Conservation (phyloP, 2,797 vertebrate species). For the Eleutherodactylus coqui region DNA sequence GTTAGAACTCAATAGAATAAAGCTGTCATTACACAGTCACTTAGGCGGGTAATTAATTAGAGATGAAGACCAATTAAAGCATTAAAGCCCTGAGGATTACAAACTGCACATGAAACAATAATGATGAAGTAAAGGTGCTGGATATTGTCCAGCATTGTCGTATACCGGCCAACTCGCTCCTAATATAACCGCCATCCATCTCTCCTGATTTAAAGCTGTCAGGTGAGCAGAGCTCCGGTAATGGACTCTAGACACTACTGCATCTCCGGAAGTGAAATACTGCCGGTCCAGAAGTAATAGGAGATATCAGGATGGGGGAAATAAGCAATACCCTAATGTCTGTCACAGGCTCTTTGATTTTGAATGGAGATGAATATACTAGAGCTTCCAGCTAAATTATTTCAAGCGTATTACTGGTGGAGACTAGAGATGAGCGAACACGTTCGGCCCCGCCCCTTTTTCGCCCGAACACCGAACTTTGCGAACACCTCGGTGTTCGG, state of each 20-base stretch:
- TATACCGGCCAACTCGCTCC: neutral
- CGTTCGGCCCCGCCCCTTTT: too few relatives aligned
- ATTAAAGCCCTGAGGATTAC: slow-evolving; percentile 4
- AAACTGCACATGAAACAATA: neutral
- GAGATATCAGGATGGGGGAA: too few relatives aligned
- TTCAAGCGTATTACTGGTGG: too few relatives aligned
- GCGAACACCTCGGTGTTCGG: too few relatives aligned
- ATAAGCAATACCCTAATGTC: too few relatives aligned
- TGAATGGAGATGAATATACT: too few relatives aligned
- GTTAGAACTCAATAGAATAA: neutral
- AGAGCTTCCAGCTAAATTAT: too few relatives aligned
- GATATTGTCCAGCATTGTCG: neutral
- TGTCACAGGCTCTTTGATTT: too few relatives aligned
- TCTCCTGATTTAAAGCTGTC: neutral
- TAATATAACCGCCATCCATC: neutral
- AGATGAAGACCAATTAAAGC: neutral
- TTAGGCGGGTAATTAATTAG: slow-evolving; percentile 1
- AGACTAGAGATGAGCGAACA: too few relatives aligned
- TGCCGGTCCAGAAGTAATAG: neutral
- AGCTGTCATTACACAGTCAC: neutral
- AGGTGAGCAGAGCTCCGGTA: neutral
- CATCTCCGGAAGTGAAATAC: neutral
- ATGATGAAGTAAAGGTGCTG: neutral
- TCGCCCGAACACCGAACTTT: too few relatives aligned
- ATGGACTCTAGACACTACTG: neutral